phyloP scores from a whole-genome alignment of 1,140 invertebrate genomes.

The Thaumatotibia leucotreta region DNA sequence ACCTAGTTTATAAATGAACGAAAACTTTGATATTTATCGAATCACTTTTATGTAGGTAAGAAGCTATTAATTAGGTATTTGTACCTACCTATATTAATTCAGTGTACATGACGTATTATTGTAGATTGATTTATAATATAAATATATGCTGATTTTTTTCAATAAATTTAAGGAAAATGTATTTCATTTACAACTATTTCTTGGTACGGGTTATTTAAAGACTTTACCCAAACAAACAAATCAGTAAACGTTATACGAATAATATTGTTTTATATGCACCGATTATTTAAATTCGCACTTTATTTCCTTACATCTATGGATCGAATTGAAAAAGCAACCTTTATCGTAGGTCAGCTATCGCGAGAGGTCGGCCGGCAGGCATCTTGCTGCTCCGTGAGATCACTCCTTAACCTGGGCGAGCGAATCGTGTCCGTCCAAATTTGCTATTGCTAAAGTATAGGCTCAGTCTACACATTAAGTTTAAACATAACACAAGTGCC shows the following conservation, averaged over 20 bases:
- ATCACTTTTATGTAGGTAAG: too few relatives aligned
- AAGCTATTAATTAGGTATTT: too few relatives aligned
- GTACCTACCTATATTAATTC: too few relatives aligned
- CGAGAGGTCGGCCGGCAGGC: background rate
- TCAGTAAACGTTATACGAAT: background rate
- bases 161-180: too few relatives aligned
- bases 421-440: background rate
- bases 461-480: slow-evolving; percentile 13
- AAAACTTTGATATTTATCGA: too few relatives aligned
- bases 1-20: too few relatives aligned
- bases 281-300: background rate
- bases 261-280: too few relatives aligned
- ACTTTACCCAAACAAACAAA: background rate
- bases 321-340: background rate
- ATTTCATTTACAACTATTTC: too few relatives aligned
- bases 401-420: background rate
- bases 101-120: too few relatives aligned
- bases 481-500: slow-evolving; percentile 20
- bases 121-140: too few relatives aligned
- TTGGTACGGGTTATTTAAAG: background rate
- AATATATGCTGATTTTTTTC: too few relatives aligned
- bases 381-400: background rate
- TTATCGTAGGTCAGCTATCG: slow-evolving; percentile 8
- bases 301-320: background rate
- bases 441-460: background rate